These are phyloP conservation scores for Melanotaenia parkinsoni DNA, from an alignment of 2,797 vertebrate genomes.

Conservation along the genomic window DNA sequence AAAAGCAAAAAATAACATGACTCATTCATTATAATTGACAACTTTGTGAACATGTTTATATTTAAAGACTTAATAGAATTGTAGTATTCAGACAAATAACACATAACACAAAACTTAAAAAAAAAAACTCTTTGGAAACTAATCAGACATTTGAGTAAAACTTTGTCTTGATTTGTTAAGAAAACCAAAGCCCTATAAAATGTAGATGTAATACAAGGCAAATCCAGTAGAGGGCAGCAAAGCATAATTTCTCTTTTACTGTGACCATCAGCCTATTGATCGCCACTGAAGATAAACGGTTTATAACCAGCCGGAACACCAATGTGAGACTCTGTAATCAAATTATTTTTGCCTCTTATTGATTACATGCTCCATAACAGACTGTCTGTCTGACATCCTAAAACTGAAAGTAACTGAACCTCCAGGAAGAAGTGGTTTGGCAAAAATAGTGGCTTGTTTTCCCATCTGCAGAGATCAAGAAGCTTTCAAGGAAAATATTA, in stretches of 20 bases:
- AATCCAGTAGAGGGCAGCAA: conserved; percentile 63
- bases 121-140: too few species aligned
- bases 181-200: neutral
- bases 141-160: too few species aligned
- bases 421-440: conserved; percentile 41
- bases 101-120: neutral
- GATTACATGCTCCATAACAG: conserved; percentile 36
- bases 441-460: conserved; percentile 58
- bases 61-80: neutral
- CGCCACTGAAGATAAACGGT: conserved; percentile 41
- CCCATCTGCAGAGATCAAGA: conserved; percentile 74
- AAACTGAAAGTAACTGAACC: conserved; percentile 21
- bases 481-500: conserved; percentile 81
- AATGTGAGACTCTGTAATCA: conserved; percentile 45
- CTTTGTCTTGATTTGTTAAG: neutral
- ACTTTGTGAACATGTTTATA: neutral
- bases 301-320: conserved; percentile 46
- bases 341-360: conserved; percentile 47
- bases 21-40: neutral
- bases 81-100: neutral
- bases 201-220: conserved; percentile 18
- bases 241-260: conserved; percentile 20
- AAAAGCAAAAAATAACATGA: neutral
- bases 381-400: conserved; percentile 33
- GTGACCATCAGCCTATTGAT: conserved; percentile 29